Conservation (phyloP, 2,797 vertebrate genomes). For the Poeciliopsis turneri region DNA sequence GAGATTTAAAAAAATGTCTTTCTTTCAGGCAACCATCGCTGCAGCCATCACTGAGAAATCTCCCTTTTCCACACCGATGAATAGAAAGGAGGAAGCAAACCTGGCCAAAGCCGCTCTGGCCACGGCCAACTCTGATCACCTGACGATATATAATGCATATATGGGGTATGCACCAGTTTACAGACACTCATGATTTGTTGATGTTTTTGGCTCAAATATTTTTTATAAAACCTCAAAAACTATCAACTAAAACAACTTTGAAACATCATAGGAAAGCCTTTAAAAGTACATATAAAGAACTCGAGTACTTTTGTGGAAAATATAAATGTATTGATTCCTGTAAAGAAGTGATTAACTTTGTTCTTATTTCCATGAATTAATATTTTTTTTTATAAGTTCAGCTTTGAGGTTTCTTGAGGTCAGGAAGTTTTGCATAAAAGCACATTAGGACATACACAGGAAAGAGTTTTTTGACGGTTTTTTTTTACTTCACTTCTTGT, state of each 20-base stretch:
- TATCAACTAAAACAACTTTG: neutral
- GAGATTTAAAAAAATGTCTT: neutral
- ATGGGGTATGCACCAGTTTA: slow-evolving; percentile 81
- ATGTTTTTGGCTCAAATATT: neutral
- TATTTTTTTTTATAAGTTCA: neutral
- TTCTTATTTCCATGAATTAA: neutral
- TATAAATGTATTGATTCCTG: neutral
- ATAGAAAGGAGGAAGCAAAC: slow-evolving; percentile 94
- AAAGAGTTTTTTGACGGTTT: neutral
- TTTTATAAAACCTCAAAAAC: neutral
- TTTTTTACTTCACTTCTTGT: neutral
- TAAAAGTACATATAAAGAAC: neutral
- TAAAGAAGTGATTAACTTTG: neutral
- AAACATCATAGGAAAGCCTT: neutral
- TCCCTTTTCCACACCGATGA: slow-evolving; percentile 94
- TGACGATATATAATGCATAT: slow-evolving; percentile 95
- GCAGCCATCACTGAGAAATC: slow-evolving; percentile 98
- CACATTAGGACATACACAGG: neutral
- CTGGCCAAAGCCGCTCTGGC: slow-evolving; percentile 90
- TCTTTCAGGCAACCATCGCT: slow-evolving; percentile 90
- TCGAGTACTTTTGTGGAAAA: neutral
- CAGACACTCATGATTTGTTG: neutral
- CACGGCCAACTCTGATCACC: slow-evolving; percentile 91
- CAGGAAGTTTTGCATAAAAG: slow-evolving; percentile 1
- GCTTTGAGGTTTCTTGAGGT: neutral